phyloP scores from a whole-genome alignment of 2,113 vertebrate genomes.

The Salvator merianae region DNA sequence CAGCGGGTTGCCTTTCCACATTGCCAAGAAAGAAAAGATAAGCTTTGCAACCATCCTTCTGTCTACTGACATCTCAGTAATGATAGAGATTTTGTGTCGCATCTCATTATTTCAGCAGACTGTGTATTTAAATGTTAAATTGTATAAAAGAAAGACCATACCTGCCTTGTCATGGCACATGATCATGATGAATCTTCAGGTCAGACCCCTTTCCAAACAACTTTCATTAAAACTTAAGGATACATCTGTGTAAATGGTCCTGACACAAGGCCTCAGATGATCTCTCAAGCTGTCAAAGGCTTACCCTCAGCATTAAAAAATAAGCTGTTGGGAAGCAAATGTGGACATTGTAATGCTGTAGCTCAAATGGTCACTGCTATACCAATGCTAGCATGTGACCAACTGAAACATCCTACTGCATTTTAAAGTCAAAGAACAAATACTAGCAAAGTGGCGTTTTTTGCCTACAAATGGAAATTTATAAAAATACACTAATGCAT shows the following conservation, averaged over 20 bases:
- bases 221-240: constrained; percentile 1
- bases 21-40: neutral
- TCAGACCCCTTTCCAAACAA: neutral
- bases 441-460: too few relatives aligned
- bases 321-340: neutral
- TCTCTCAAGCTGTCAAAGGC: neutral
- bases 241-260: neutral
- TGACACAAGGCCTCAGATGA: neutral
- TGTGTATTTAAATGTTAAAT: neutral
- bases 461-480: too few relatives aligned
- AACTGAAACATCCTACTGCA: too few relatives aligned
- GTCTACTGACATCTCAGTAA: neutral
- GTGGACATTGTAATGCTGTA: neutral
- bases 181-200: neutral
- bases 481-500: too few relatives aligned
- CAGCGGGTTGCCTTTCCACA: neutral
- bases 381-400: neutral
- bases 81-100: constrained; percentile 18
- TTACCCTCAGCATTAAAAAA: neutral
- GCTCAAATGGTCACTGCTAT: neutral
- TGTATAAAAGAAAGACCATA: neutral
- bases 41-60: neutral
- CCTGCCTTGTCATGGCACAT: neutral
- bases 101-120: constrained; percentile 6
- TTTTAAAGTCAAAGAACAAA: neutral